Evolutionary conservation across 2,797 vertebrate genomes (phyloP).

Genomic region (Microchirus variegatus): DNA sequence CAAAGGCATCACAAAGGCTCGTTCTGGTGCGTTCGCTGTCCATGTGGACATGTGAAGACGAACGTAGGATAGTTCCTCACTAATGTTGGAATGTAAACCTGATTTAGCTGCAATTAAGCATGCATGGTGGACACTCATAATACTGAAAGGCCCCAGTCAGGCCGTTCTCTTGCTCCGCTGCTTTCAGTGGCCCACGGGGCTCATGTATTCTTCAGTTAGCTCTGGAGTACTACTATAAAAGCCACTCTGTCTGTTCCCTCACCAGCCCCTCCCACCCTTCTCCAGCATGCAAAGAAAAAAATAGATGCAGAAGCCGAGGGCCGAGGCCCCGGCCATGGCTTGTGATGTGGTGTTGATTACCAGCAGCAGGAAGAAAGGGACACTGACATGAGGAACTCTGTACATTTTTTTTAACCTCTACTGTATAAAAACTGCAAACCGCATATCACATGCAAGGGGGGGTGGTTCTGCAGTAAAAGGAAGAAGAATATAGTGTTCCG

Average conservation of each 20-base stretch:
- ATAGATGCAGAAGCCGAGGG: constrained; percentile 62
- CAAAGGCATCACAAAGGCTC: constrained; percentile 38
- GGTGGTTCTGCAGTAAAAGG: constrained; percentile 62
- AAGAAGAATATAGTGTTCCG: constrained; percentile 40
- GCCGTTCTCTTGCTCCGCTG: constrained; percentile 36
- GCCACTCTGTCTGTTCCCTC: constrained; percentile 66
- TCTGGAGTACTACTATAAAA: constrained; percentile 74
- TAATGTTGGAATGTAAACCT: constrained; percentile 28
- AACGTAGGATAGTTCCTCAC: constrained; percentile 9
- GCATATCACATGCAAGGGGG: constrained; percentile 53
- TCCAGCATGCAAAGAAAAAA: constrained; percentile 58
- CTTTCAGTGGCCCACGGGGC: constrained; percentile 64
- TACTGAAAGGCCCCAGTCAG: constrained; percentile 47
- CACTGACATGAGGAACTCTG: constrained; percentile 65
- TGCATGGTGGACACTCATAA: constrained; percentile 41
- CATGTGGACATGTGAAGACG: constrained; percentile 15
- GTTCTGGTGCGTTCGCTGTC: constrained; percentile 20
- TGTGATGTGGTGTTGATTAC: constrained; percentile 72
- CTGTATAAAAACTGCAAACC: constrained; percentile 45
- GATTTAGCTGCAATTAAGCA: constrained; percentile 54
- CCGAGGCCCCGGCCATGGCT: constrained; percentile 53
- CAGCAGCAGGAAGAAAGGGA: constrained; percentile 70
- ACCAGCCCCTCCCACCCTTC: constrained; percentile 52
- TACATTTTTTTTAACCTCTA: constrained; percentile 51
- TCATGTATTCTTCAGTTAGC: constrained; percentile 77